Evolutionary conservation across 2,797 vertebrate species (phyloP).

Genomic region (Ptychadena robeensis): DNA sequence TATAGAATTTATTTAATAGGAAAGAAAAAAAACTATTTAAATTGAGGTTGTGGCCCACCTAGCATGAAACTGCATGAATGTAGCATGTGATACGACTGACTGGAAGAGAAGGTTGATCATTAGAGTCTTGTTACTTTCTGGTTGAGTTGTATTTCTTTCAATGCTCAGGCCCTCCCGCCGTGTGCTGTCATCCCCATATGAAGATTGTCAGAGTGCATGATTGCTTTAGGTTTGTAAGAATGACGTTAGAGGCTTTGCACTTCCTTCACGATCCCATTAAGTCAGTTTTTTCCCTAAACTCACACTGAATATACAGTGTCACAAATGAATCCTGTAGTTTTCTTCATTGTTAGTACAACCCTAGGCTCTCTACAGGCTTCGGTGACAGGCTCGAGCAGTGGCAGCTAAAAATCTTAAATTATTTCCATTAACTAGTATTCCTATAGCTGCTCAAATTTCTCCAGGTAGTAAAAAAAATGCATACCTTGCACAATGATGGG

Average conservation of each 20-base stretch:
- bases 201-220: constrained; percentile 5
- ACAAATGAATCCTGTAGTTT: constrained; percentile 1
- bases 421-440: not conserved
- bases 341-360: not conserved
- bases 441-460: not conserved
- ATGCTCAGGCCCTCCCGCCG: not conserved
- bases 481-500: not conserved
- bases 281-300: not conserved
- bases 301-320: constrained; percentile 5
- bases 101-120: constrained; percentile 14
- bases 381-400: not conserved
- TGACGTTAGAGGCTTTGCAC: constrained; percentile 4
- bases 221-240: not conserved
- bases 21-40: constrained; percentile 20
- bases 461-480: not conserved
- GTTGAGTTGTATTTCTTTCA: constrained; percentile 15
- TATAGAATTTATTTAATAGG: constrained; percentile 12
- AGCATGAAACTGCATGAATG: constrained; percentile 11
- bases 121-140: constrained; percentile 19
- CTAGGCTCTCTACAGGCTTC: constrained; percentile 3
- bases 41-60: constrained; percentile 23
- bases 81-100: constrained; percentile 23
- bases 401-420: not conserved
- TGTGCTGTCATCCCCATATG: constrained; percentile 15
- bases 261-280: not conserved